These are phyloP conservation scores for Heliconius sara DNA, from an alignment of 2,888 invertebrate genomes.

Conservation along the genomic window DNA sequence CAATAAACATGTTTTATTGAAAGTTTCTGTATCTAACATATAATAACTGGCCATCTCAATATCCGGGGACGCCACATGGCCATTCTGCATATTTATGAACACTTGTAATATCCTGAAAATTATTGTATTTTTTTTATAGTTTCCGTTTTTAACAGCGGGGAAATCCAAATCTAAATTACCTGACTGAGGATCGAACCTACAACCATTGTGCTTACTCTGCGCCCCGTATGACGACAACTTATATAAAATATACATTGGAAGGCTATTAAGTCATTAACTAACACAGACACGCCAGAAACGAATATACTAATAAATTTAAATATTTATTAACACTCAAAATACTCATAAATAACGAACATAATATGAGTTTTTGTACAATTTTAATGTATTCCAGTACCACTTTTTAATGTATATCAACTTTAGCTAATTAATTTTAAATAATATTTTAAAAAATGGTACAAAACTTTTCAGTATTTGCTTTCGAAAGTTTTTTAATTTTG, in stretches of 20 bases:
- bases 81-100: too few relatives aligned
- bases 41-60: too few relatives aligned
- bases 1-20: too few relatives aligned
- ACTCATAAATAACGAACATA: background rate
- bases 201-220: background rate
- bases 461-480: conserved; percentile 3
- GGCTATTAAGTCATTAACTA: too few relatives aligned
- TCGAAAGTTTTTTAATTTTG: conserved; percentile 26
- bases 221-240: background rate
- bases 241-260: background rate
- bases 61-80: too few relatives aligned
- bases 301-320: background rate
- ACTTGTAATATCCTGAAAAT: too few relatives aligned
- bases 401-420: background rate
- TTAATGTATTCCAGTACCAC: background rate
- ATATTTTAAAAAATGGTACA: conserved; percentile 6
- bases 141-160: background rate
- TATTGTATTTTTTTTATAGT: too few relatives aligned
- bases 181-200: background rate
- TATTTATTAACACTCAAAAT: background rate
- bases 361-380: background rate
- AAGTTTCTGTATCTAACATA: too few relatives aligned
- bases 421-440: conserved; percentile 14
- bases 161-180: background rate
- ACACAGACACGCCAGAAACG: background rate